phyloP scores from a whole-genome alignment of 1,140 invertebrate species.

The Planococcus citri region DNA sequence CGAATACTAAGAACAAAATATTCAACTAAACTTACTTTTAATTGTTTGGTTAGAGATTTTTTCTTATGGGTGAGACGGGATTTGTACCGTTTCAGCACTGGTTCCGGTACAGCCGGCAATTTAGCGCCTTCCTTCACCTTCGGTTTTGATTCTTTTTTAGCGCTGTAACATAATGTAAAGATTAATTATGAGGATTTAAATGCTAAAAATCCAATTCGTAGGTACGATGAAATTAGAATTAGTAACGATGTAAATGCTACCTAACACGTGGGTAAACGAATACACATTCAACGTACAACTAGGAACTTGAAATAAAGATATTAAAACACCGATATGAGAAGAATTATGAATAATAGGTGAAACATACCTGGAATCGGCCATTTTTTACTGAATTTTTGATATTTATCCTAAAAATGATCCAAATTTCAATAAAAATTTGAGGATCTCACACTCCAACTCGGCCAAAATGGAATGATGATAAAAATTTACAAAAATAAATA shows the following conservation, averaged over 20 bases:
- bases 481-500: too few relatives aligned
- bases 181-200: neutral
- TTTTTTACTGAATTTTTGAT: too few relatives aligned
- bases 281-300: too few relatives aligned
- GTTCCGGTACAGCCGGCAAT: constrained; percentile 23
- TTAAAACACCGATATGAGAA: too few relatives aligned
- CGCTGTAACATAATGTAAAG: too few relatives aligned
- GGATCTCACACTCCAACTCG: too few relatives aligned
- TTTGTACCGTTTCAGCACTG: constrained; percentile 22
- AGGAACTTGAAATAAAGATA: too few relatives aligned
- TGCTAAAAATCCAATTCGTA: neutral
- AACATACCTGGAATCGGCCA: too few relatives aligned
- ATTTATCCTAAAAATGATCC: too few relatives aligned
- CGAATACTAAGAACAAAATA: neutral
- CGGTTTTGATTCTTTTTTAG: neutral
- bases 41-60: constrained; percentile 45
- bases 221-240: neutral
- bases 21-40: constrained; percentile 41
- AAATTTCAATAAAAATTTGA: too few relatives aligned
- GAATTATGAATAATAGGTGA: too few relatives aligned
- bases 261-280: neutral
- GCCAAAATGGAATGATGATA: too few relatives aligned
- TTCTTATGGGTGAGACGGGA: constrained; percentile 32
- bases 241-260: neutral
- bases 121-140: neutral